Conservation (phyloP, 1,140 invertebrate species). For the Polyergus mexicanus region DNA sequence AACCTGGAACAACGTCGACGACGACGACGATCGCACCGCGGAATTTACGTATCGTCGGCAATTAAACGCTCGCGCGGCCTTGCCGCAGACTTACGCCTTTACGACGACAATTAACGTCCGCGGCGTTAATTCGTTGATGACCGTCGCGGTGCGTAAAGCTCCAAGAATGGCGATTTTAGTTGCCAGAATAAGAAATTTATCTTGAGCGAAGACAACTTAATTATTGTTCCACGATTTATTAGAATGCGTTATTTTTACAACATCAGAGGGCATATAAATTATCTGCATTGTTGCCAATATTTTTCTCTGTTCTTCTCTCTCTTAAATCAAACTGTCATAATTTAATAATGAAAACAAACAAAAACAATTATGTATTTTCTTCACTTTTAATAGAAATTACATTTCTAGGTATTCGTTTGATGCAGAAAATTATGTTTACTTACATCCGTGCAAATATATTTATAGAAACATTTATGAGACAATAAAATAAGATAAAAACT, state of each 20-base stretch:
- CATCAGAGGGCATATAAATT: neutral
- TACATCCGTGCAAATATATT: neutral
- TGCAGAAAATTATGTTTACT: neutral
- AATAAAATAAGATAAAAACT: neutral
- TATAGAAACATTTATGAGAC: neutral
- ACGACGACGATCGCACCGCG: slow-evolving; percentile 43
- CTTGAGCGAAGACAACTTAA: neutral
- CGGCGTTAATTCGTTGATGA: slow-evolving; percentile 53
- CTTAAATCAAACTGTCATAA: neutral
- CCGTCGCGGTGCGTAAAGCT: neutral
- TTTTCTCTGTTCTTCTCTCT: too few species aligned
- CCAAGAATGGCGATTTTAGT: neutral
- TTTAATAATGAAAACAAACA: neutral
- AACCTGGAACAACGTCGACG: slow-evolving; percentile 59
- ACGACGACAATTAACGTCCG: slow-evolving; percentile 58
- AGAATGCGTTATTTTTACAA: neutral
- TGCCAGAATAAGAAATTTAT: neutral
- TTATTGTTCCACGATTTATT: slow-evolving; percentile 10
- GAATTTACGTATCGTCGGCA: slow-evolving; percentile 73
- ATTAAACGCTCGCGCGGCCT: slow-evolving; percentile 65
- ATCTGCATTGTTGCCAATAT: too few species aligned
- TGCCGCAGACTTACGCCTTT: slow-evolving; percentile 50
- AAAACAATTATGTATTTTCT: neutral
- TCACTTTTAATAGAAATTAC: neutral
- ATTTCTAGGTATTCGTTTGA: neutral